Percentiles rank a stretch among this genome's conserved stretches.
Conservation (phyloP, 2,888 invertebrate genomes). For the Leptinotarsa peninsularis region DNA sequence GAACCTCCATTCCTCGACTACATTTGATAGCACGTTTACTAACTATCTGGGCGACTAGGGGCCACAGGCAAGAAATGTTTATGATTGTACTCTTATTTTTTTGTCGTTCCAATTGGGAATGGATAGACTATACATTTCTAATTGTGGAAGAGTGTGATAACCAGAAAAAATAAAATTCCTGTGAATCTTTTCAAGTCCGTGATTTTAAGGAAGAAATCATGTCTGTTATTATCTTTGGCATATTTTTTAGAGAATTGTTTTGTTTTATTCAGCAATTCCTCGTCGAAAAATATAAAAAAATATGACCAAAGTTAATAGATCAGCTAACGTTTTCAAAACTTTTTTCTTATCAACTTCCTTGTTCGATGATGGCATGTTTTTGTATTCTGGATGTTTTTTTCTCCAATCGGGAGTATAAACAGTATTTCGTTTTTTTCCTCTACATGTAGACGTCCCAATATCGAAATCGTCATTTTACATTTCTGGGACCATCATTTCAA, state of each 20-base stretch:
- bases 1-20: too few relatives aligned
- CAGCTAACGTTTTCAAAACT: neutral
- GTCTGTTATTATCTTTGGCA: constrained; percentile 23
- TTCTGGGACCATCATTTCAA: neutral
- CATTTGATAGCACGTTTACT: too few relatives aligned
- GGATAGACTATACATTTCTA: too few relatives aligned
- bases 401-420: neutral
- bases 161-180: constrained; percentile 17
- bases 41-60: too few relatives aligned
- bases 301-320: constrained; percentile 15
- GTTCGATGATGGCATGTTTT: neutral
- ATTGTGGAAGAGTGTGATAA: constrained; percentile 18
- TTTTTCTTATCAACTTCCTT: neutral
- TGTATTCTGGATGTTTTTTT: neutral
- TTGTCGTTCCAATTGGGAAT: too few relatives aligned
- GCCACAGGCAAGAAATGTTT: too few relatives aligned
- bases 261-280: constrained; percentile 26
- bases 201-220: constrained; percentile 12
- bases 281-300: constrained; percentile 35
- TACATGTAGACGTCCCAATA: neutral
- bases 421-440: neutral
- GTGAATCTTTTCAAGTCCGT: constrained; percentile 16
- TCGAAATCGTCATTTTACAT: neutral
- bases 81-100: too few relatives aligned
- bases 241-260: constrained; percentile 28